Evolutionary conservation across 2,888 invertebrate species (phyloP), one percentile per base, ranked within the genome.

Genomic region (Idaea dimidiata): DNA sequence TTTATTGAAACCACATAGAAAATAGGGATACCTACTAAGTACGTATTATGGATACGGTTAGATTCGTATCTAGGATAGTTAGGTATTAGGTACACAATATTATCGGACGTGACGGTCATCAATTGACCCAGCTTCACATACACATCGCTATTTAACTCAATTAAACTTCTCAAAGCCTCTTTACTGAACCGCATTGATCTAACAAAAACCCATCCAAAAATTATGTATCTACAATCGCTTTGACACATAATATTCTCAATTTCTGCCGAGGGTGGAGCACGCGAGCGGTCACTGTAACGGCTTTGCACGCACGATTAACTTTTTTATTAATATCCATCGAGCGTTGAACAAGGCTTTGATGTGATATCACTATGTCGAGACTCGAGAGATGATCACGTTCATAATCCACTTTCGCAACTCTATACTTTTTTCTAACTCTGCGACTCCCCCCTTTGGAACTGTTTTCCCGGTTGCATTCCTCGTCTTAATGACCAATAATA

Each of bases 241-340:
- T 56, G 56, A 56, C 56, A 56, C 54, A 55, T 14, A 24, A 55
- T 55, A 56, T 59, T 56, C 24, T 16, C 59, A 56, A 64, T 64
- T 59, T 68, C 62, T 57, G 56, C 18, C 4, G 17, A 17, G 56
- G 61, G 62, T 64, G 62, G 66, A 63, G 56, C 33, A 43, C 10
- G 43, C 62, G 66, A 64, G 58, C 66, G 69, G 68, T 59, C 66
- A 68, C 66, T 63, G 62, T 43, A 43, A 10, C 68, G 70, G 78
- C 79, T 78, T 77, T 77, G 72, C 76, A 82, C 82, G 78, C 75
- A 66, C 74, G 85, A 87, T 88, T 86, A 87, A 85, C 86, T 87
- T 86, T 87, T 87, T 87, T 87, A 87, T 88, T 87, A 87, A 87
- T 87, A 85, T 68, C 79, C 77, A 80, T 69, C 72, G 73, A 70